Conservation (phyloP, 2,888 invertebrate genomes). For the Conistra vaccinii region DNA sequence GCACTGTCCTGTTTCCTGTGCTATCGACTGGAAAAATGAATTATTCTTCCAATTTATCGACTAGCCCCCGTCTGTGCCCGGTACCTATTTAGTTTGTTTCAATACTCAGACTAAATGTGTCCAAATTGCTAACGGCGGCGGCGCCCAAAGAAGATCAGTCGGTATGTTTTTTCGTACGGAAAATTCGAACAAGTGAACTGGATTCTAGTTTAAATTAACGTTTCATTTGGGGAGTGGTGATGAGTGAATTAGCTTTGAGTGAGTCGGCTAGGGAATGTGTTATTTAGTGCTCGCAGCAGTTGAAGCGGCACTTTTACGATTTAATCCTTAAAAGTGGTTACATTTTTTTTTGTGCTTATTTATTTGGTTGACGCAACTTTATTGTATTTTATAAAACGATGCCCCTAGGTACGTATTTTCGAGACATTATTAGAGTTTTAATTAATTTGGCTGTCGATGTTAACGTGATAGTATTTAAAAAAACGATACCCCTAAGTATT, state of each 20-base stretch:
- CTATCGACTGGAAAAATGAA: conserved; percentile 85
- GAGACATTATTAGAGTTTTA: neutral
- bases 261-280: conserved; percentile 22
- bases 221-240: conserved; percentile 40
- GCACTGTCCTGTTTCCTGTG: conserved; percentile 79
- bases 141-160: conserved; percentile 50
- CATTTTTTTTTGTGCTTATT: conserved; percentile 13
- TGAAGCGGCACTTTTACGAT: conserved; percentile 23
- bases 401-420: neutral
- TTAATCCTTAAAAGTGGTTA: conserved; percentile 15
- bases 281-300: conserved; percentile 32
- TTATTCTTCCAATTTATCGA: conserved; percentile 86
- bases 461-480: neutral
- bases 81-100: conserved; percentile 76
- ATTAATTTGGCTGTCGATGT: neutral
- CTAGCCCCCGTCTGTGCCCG: conserved; percentile 71
- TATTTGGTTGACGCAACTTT: neutral
- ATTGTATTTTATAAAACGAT: neutral
- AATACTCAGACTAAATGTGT: conserved; percentile 63
- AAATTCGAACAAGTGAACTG: conserved; percentile 58
- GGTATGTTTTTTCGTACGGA: conserved; percentile 54
- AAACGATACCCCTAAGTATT: neutral
- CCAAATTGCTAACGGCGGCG: conserved; percentile 63
- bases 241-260: conserved; percentile 33
- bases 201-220: conserved; percentile 56